Evolutionary conservation across 2,797 vertebrate genomes (phyloP).

Genomic region (Otolemur crassicaudatus): DNA sequence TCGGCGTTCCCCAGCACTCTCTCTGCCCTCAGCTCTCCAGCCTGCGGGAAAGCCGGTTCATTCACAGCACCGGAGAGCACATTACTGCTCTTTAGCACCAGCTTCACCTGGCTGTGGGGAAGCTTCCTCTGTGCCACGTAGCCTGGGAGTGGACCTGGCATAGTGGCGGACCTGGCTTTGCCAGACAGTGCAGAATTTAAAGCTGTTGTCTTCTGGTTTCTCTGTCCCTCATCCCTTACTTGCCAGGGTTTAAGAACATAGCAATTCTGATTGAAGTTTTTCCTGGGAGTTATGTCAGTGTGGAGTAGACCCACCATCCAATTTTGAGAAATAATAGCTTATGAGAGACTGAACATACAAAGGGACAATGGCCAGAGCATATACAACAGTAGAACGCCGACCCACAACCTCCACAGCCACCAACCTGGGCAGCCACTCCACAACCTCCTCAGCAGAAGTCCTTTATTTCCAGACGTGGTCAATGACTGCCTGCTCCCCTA

Average conservation of each 20-base stretch:
- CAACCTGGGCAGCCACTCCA: neutral
- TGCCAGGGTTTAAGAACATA: neutral
- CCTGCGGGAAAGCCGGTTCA: neutral
- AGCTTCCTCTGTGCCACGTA: neutral
- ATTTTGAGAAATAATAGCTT: neutral
- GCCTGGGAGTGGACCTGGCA: no score
- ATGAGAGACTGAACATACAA: neutral
- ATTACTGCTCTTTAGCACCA: neutral
- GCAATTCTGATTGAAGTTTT: slow-evolving; percentile 3
- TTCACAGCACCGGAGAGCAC: neutral
- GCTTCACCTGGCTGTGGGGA: neutral
- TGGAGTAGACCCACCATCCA: neutral
- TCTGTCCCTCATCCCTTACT: neutral
- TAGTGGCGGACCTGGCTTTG: neutral
- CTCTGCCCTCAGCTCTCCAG: neutral
- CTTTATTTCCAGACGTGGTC: neutral
- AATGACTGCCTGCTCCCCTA: neutral
- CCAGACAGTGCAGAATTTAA: neutral
- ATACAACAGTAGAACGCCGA: neutral
- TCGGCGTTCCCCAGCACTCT: neutral
- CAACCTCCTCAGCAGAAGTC: neutral
- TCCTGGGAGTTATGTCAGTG: neutral
- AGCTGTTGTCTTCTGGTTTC: neutral
- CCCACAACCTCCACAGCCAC: neutral
- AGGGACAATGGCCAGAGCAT: neutral